Evolutionary conservation across 2,797 vertebrate species (phyloP), one percentile per base, ranked within the genome.

Genomic region (Sebastes trivittatus): DNA sequence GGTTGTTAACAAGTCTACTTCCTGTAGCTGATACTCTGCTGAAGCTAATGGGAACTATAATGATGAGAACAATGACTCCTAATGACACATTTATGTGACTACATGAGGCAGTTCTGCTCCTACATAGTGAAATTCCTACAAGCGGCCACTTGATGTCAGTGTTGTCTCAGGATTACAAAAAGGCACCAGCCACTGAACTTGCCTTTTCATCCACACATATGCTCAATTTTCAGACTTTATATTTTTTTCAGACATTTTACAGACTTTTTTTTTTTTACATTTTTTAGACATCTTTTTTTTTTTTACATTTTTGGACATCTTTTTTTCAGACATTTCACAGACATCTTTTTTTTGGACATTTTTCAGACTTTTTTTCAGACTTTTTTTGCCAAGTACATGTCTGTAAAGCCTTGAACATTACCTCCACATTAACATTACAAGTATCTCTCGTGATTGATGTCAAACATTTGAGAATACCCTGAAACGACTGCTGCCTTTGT

Each of bases 101-200:
- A 46, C 14, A 46, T 14, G 4, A 32, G 16, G 49, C n/a, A 49
- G 6, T 11, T 63, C 1, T 55, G 32, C 63, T 62, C 4, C 42
- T 18, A 2, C 9, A 38, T 30, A 22, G 3, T 68, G 67, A 25
- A 62, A 5, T 52, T 61, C 49, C 49, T 5, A 3, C 23, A 65
- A 18, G 1, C 3, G 4, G 18, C 84, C 91, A 88, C 83, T 36
- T 30, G 91, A 55, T 91, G 90, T 78, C 92, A 92, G 75, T 79
- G 63, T 87, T 87, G 69, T 46, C 73, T 77, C 32, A 75, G 10
- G 27, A 52, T 62, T 29, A 55, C 3, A 11, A 32, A 36, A 59
- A 49, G n/a, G 46, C 5, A 36, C 8, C 25, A 5, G 42, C 3
- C 42, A 4, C 6, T 66, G 3, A 63, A 20, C 10, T 36, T 3